Percentiles rank a stretch among this genome's conserved stretches.
Conservation (phyloP, 2,888 invertebrate species). For the Pseudanteris insignis region DNA sequence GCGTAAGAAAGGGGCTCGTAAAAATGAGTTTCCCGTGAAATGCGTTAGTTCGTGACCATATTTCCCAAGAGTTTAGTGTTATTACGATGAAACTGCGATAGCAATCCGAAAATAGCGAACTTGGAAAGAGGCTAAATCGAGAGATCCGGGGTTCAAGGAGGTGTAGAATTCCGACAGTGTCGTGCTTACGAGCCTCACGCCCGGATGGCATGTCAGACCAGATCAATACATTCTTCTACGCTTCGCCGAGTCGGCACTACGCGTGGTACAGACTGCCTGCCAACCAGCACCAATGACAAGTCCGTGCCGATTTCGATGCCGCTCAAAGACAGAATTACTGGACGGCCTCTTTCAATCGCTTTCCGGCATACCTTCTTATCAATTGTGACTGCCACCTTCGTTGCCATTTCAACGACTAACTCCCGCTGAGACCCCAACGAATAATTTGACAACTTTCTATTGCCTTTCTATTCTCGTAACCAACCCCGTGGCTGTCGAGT, state of each 20-base stretch:
- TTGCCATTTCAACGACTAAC: constrained; percentile 28
- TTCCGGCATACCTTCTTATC: constrained; percentile 27
- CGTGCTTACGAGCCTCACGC: constrained; percentile 57
- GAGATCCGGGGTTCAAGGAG: constrained; percentile 47
- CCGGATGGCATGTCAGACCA: constrained; percentile 60
- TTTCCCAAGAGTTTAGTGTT: constrained; percentile 44
- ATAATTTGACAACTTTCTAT: constrained; percentile 14
- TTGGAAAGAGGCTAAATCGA: constrained; percentile 42
- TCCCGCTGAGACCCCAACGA: constrained; percentile 17
- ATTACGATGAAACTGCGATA: constrained; percentile 39
- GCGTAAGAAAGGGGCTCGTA: constrained; percentile 15
- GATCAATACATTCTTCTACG: constrained; percentile 64
- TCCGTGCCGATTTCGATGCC: constrained; percentile 48
- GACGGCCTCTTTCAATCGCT: constrained; percentile 35
- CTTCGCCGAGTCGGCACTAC: constrained; percentile 58
- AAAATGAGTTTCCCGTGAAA: constrained; percentile 39
- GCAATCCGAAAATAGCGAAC: constrained; percentile 44
- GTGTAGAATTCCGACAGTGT: constrained; percentile 58
- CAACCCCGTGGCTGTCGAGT: too few relatives aligned
- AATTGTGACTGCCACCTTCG: constrained; percentile 24
- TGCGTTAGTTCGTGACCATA: constrained; percentile 36
- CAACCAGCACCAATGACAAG: constrained; percentile 50
- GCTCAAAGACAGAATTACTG: constrained; percentile 39
- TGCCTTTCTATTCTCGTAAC: neutral
- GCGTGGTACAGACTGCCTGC: constrained; percentile 51